A percentile compares a stretch with the other conserved stretches of the same genome.
These are phyloP conservation scores for Polypedilum pembai DNA, from an alignment of 1,140 invertebrate genomes.

Conservation along the genomic window DNA sequence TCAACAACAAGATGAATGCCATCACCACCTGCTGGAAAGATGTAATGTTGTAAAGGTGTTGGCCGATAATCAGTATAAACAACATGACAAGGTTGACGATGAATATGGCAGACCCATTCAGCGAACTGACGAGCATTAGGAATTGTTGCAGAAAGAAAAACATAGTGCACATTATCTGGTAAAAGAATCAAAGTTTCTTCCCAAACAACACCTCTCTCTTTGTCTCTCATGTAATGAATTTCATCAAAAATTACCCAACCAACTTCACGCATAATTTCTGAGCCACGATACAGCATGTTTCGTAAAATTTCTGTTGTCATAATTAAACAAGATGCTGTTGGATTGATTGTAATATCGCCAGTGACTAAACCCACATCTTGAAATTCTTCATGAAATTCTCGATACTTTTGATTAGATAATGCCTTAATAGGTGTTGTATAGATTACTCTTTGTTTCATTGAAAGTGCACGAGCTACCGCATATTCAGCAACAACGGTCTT, in stretches of 20 bases:
- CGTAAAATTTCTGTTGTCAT: slow-evolving; percentile 99
- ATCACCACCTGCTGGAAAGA: slow-evolving; percentile 90
- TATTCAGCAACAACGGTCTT: slow-evolving; percentile 99
- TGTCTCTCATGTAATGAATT: slow-evolving; percentile 99
- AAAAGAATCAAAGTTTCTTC: slow-evolving; percentile 96
- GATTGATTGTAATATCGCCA: slow-evolving; percentile 99
- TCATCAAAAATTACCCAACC: slow-evolving; percentile 99
- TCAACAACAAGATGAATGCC: slow-evolving; percentile 95
- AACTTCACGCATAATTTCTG: slow-evolving; percentile 96
- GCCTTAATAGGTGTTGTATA: slow-evolving; percentile 99
- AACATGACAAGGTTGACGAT: slow-evolving; percentile 96
- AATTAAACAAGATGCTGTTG: slow-evolving; percentile 92
- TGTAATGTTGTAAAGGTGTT: slow-evolving; percentile 95
- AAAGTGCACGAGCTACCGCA: slow-evolving; percentile 54
- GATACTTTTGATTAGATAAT: slow-evolving; percentile 98
- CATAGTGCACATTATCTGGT: slow-evolving; percentile 96
- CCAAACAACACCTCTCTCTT: slow-evolving; percentile 98
- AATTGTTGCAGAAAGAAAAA: slow-evolving; percentile 98
- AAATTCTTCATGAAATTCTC: slow-evolving; percentile 97
- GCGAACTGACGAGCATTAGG: slow-evolving; percentile 98
- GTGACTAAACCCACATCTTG: slow-evolving; percentile 96
- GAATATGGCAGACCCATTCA: slow-evolving; percentile 96
- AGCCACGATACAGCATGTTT: slow-evolving; percentile 98
- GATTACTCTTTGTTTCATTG: slow-evolving; percentile 82
- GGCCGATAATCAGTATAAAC: slow-evolving; percentile 98